Base-by-base conservation (phyloP, 2,888 invertebrate genomes). In the Protodeltote pygarga region DNA sequence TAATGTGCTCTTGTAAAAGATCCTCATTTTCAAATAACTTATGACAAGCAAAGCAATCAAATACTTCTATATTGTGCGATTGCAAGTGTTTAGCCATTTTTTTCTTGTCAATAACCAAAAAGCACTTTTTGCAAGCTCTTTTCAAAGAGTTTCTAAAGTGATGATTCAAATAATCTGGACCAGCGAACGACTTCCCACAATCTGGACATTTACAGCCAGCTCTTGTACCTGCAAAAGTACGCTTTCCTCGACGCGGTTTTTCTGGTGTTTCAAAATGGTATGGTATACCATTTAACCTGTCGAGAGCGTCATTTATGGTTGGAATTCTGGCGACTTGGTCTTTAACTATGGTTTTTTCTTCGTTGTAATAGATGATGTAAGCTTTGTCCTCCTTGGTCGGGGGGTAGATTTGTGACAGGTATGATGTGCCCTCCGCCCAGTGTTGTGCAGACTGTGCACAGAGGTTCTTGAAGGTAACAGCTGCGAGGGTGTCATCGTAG, bases 111-210 rank as follows among this genome's bases (percentile, higher is more conserved):
- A 85, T 2, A 0, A 85, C 63, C 0, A 46, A 3, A 0, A 79
- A 79, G 35, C 91, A 91, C 5, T 65, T 14, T 0, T 32, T 49
- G 38, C 90, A 90, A 1, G 76, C 81, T 5, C 83, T 59, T 5
- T 77, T 80, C 13, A 60, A 40, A 0, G 83, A 77, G 23, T 72
- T 80, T 29, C 70, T 79, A 19, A 89, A 58, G 69, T 91, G 91
- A 0, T 69, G 52, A 40, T 87, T 84, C 24, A 88, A 54, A 29
- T 74, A 65, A 17, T 73, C 60, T 0, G 79, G 65, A 0, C 55
- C 50, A 0, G 55, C 46, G 31, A 85, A 87, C 2, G 57, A 46
- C 42, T 83, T 86, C 0, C 74, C 76, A 29, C 88, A 88, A 42
- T 82, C 77, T 0, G 75, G 71, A 51, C 88, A 88, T 10, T 50